Percentiles rank a stretch among this genome's conserved stretches.
Conservation (phyloP, 2,797 vertebrate genomes). For the Alosa sapidissima region DNA sequence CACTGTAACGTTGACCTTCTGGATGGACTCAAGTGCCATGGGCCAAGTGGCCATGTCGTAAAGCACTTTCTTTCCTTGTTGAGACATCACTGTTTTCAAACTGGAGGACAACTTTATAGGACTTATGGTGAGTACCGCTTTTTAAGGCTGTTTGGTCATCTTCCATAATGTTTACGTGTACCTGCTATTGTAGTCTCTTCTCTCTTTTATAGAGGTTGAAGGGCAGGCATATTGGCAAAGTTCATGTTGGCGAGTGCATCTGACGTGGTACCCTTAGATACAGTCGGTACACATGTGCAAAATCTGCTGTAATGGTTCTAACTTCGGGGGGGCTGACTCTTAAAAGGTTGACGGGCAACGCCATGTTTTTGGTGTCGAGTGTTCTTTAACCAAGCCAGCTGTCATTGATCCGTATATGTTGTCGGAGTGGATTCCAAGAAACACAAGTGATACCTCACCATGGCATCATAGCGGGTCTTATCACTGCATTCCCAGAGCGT, state of each 20-base stretch:
- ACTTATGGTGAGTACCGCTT: slow-evolving; percentile 57
- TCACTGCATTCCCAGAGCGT: slow-evolving; percentile 34
- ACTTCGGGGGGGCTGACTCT: neutral
- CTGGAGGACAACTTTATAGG: slow-evolving; percentile 49
- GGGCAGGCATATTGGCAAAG: neutral
- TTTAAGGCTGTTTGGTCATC: neutral
- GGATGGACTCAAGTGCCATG: slow-evolving; percentile 47
- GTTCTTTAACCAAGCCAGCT: neutral
- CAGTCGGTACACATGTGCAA: neutral
- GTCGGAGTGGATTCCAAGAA: slow-evolving; percentile 30
- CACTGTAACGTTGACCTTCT: slow-evolving; percentile 43
- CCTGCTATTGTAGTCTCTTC: neutral
- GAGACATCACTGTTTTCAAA: slow-evolving; percentile 43
- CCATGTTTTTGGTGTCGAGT: neutral
- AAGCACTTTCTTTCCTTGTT: slow-evolving; percentile 42
- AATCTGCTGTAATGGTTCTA: neutral
- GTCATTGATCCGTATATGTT: slow-evolving; percentile 11
- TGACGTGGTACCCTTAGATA: neutral
- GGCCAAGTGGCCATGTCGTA: slow-evolving; percentile 44
- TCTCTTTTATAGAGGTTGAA: neutral
- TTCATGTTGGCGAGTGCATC: neutral
- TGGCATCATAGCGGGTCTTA: slow-evolving; percentile 37
- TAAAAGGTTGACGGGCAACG: neutral
- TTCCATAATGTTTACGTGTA: neutral
- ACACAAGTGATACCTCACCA: slow-evolving; percentile 40